Evolutionary conservation across 2,113 vertebrate genomes (phyloP).

Genomic region (Amblyornis subalaris): DNA sequence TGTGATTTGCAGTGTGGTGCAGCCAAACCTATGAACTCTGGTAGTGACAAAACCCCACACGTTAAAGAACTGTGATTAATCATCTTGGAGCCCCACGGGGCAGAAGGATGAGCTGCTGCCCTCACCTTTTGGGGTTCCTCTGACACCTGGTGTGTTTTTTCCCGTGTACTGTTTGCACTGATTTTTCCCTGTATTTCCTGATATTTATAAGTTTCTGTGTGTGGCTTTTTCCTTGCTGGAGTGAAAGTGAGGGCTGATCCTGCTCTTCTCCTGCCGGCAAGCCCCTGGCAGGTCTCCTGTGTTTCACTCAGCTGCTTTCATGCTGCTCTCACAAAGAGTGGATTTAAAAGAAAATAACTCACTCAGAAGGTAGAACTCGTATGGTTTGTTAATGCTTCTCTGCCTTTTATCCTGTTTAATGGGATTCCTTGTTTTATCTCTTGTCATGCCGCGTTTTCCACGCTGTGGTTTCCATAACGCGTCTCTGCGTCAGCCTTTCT

Average conservation of each 20-base stretch:
- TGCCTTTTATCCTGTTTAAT: neutral
- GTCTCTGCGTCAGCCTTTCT: neutral
- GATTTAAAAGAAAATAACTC: neutral
- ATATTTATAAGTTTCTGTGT: neutral
- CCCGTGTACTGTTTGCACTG: neutral
- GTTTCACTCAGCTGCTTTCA: neutral
- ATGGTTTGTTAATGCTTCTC: neutral
- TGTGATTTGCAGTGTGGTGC: neutral
- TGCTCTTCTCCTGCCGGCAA: neutral
- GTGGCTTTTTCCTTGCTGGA: neutral
- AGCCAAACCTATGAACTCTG: neutral
- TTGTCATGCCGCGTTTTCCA: neutral
- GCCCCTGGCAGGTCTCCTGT: accelerated
- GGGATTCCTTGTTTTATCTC: conserved; percentile 16
- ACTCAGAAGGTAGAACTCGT: neutral
- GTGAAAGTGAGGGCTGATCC: neutral
- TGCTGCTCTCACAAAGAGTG: neutral
- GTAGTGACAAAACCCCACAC: neutral
- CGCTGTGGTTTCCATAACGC: neutral
- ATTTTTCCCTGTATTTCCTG: neutral
- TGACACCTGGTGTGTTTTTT: neutral
- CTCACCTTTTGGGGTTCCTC: neutral
- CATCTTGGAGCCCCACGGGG: accelerated
- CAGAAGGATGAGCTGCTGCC: neutral
- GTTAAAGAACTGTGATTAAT: neutral